phyloP scores from a whole-genome alignment of 2,888 invertebrate genomes.

The Dryocosmus kuriphilus region DNA sequence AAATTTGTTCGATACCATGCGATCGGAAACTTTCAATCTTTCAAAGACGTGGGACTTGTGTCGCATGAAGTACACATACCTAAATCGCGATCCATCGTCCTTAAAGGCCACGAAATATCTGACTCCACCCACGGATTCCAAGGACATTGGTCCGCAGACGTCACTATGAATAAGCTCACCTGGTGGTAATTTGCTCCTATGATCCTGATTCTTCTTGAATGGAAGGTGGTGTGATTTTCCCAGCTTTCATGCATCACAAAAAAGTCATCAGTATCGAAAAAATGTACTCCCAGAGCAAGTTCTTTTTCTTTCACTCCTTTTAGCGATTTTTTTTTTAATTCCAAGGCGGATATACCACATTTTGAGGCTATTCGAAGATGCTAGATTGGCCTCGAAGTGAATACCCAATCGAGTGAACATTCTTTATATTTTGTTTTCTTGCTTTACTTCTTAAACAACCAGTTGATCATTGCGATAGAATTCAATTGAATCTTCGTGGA shows the following conservation, averaged over 20 bases:
- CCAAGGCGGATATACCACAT: no score
- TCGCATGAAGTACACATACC: slow-evolving; percentile 44
- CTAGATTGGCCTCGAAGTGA: no score
- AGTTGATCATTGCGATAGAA: no score
- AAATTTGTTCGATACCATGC: slow-evolving; percentile 23
- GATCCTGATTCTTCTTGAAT: slow-evolving; percentile 19
- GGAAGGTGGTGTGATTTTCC: slow-evolving; percentile 43
- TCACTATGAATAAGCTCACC: slow-evolving; percentile 46
- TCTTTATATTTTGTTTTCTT: no score
- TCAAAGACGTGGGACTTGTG: slow-evolving; percentile 43
- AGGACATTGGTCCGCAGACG: slow-evolving; percentile 44
- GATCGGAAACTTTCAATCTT: slow-evolving; percentile 42
- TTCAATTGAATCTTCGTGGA: no score
- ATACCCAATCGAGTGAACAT: no score
- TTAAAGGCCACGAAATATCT: slow-evolving; percentile 49
- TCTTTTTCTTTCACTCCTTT: neutral
- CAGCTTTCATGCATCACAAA: slow-evolving; percentile 45
- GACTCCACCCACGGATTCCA: slow-evolving; percentile 30
- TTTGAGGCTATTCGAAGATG: no score
- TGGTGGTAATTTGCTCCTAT: neutral
- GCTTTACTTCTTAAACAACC: no score
- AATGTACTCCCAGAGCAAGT: slow-evolving; percentile 3
- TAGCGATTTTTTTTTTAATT: no score
- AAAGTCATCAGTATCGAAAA: slow-evolving; percentile 49
- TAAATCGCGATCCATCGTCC: slow-evolving; percentile 49